A percentile compares a stretch with the other conserved stretches of the same genome.
Evolutionary conservation across 2,888 invertebrate genomes (phyloP).

Genomic region (Physocephala rufipes): DNA sequence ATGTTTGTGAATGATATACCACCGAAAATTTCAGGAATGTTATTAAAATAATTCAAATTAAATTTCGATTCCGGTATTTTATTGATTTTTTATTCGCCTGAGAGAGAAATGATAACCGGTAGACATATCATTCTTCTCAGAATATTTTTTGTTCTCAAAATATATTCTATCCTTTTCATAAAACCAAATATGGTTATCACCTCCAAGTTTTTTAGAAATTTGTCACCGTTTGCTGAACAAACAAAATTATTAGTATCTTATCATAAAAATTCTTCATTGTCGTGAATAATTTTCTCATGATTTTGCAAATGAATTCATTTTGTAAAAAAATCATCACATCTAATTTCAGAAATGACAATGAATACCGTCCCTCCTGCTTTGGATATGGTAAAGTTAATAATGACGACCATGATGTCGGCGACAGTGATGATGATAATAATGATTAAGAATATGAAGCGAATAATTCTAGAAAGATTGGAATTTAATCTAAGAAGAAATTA

Average conservation of each 20-base stretch:
- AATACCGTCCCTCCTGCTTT: background rate
- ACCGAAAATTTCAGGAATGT: too few relatives aligned
- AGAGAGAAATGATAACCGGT: too few relatives aligned
- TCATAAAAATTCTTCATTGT: background rate
- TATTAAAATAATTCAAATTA: too few relatives aligned
- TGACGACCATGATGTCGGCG: background rate
- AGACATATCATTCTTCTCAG: too few relatives aligned
- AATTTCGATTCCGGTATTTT: too few relatives aligned
- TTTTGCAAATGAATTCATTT: background rate
- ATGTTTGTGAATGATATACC: too few relatives aligned
- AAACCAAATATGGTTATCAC: too few relatives aligned
- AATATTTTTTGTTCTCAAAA: background rate
- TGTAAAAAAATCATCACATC: slow-evolving; percentile 6
- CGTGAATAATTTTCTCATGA: slow-evolving; percentile 1
- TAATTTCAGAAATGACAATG: slow-evolving; percentile 12
- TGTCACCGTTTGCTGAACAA: background rate
- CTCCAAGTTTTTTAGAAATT: background rate
- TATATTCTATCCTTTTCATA: background rate
- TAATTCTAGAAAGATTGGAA: background rate
- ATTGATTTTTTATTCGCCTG: too few relatives aligned
- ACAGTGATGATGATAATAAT: background rate
- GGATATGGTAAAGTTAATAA: background rate
- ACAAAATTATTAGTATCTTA: background rate
- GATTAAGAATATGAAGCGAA: too few relatives aligned
- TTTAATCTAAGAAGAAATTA: slow-evolving; percentile 1